These are phyloP conservation scores for Corydoras sp. DNA, from an alignment of 2,113 vertebrate species.

Conservation along the genomic window DNA sequence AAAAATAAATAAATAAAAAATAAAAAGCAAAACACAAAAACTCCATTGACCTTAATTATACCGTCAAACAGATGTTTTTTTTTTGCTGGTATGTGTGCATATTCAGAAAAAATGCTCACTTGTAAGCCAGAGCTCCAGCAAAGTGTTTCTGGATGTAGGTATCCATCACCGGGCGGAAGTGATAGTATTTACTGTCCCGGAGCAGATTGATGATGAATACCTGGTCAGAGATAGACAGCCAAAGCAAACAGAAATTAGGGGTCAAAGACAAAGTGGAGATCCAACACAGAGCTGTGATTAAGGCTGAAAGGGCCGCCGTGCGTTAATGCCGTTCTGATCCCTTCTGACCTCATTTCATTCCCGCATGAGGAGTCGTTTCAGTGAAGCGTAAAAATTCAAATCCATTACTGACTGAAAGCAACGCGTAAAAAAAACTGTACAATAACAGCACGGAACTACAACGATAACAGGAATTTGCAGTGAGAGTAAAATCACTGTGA, in stretches of 20 bases:
- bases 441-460: no score
- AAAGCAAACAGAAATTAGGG: slow-evolving; percentile 3
- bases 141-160: slow-evolving; percentile 98
- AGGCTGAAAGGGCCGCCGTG: slow-evolving; percentile 6
- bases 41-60: no score
- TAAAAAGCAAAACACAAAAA: no score
- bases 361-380: not conserved
- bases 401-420: no score
- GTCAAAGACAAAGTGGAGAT: not conserved
- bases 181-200: slow-evolving; percentile 94
- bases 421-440: no score
- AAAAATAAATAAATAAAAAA: no score
- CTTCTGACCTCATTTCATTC: slow-evolving; percentile 3
- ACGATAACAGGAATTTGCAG: no score
- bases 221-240: slow-evolving; percentile 57
- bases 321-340: not conserved
- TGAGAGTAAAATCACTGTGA: no score
- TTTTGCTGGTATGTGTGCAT: not conserved
- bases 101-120: slow-evolving; percentile 65
- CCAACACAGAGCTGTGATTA: not conserved
- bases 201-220: slow-evolving; percentile 98
- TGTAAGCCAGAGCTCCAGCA: slow-evolving; percentile 93
- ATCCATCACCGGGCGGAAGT: slow-evolving; percentile 97
- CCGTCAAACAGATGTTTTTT: no score
- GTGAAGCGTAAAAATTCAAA: no score